Percentiles rank a stretch among this genome's conserved stretches.
phyloP scores from a whole-genome alignment of 2,888 invertebrate genomes.

The Lagria hirta region DNA sequence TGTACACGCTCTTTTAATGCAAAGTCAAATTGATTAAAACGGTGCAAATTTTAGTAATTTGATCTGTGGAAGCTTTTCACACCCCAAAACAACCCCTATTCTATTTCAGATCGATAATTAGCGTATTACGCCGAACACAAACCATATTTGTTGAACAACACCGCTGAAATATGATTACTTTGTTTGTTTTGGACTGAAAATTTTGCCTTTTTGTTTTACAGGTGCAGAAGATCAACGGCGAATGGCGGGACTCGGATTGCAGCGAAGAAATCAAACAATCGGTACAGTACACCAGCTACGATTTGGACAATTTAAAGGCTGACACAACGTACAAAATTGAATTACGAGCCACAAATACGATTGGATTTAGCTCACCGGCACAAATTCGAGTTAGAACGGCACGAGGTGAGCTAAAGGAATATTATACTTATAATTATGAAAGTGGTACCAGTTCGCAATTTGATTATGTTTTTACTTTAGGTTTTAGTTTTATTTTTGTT shows the following conservation, averaged over 20 bases:
- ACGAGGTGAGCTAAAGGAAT: conserved; percentile 69
- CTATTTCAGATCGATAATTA: too few relatives aligned
- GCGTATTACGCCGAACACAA: too few relatives aligned
- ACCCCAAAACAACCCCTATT: too few relatives aligned
- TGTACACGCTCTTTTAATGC: too few relatives aligned
- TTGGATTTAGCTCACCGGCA: conserved; percentile 79
- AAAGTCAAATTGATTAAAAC: too few relatives aligned
- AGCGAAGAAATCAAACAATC: conserved; percentile 63
- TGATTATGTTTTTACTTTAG: too few relatives aligned
- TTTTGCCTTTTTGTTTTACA: conserved; percentile 42
- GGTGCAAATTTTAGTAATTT: too few relatives aligned
- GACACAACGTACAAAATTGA: conserved; percentile 84
- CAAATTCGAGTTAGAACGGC: conserved; percentile 81
- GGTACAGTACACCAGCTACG: conserved; percentile 64
- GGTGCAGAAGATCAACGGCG: conserved; percentile 68
- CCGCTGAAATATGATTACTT: too few relatives aligned
- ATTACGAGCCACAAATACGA: conserved; percentile 80
- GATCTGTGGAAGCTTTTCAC: too few relatives aligned
- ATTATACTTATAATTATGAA: conserved; percentile 36
- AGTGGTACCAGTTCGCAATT: conserved; percentile 10
- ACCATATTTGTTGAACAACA: too few relatives aligned
- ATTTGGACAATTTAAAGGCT: conserved; percentile 69
- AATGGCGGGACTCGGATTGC: conserved; percentile 65
- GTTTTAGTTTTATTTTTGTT: conserved; percentile 29
- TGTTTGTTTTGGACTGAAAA: too few relatives aligned